Base-by-base conservation (phyloP, 2,113 vertebrate species). In the Porphyrio hochstetteri region DNA sequence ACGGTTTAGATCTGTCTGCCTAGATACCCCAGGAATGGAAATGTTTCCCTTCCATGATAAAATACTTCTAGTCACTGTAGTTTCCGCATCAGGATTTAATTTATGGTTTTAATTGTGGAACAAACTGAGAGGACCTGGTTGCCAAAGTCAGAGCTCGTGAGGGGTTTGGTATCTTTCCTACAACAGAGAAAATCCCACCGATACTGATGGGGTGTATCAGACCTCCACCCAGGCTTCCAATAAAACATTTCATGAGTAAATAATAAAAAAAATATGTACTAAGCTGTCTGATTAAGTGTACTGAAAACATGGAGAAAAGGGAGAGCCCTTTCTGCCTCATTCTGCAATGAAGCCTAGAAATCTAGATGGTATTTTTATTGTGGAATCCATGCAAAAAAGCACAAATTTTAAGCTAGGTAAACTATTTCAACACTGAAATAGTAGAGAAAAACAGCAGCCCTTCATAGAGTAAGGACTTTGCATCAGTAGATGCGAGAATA, bases 1-100 rank as follows among this genome's bases (percentile, higher is more conserved):
- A 88, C 20, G 24, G 95, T 97, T 97, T 94, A 94, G 88, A 88
- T 96, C 79, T 93, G 92, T 85, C 89, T 92, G 68, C 90, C 71
- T 97, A 50, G 74, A 96, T 92, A 90, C 52, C 28, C 91, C 78
- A 88, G 95, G 71, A 94, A 94, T 68, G 46, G 92, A 95, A 97
- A 86, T 0, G 1, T 84, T 87, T 85, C 74, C 70, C 42, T 70
- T 78, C 38, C 56, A 23, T 27, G 21, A 84, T 56, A 61, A 88
- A 93, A 92, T 82, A 56, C 65, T 87, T 56, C 16, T 31, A 52
- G 71, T 77, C 67, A n/a, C 29, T 82, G 48, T 9, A 72, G 86
- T 75, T 72, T 88, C 69, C 60, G 46, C 72, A 81, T 82, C 63
- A 91, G 88, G 79, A 82, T 75, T 93, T 42, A 55, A 29, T 82